A percentile compares a stretch with the other conserved stretches of the same genome.
Conservation (phyloP, 1,140 invertebrate genomes). For the Apis dorsata region DNA sequence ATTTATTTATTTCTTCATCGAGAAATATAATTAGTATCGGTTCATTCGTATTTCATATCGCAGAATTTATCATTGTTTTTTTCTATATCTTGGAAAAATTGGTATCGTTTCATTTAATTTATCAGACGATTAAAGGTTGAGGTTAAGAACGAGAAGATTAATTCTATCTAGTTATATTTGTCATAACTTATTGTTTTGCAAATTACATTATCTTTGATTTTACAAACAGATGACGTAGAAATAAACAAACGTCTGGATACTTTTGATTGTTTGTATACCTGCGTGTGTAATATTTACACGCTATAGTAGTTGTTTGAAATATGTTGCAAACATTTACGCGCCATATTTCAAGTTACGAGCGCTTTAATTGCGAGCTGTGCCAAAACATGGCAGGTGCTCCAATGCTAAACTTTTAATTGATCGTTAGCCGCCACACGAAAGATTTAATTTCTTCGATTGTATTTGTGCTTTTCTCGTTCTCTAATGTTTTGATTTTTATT, state of each 20-base stretch:
- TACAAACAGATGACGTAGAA: background rate
- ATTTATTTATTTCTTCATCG: no score
- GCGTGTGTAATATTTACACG: background rate
- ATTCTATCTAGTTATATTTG: no score
- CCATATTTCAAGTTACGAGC: conserved; percentile 24
- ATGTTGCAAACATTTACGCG: background rate
- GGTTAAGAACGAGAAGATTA: no score
- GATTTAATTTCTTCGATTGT: no score
- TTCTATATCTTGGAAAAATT: no score
- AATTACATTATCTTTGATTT: no score
- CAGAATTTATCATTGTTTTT: no score
- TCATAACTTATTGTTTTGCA: no score
- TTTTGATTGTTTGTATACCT: background rate
- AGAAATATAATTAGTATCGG: no score
- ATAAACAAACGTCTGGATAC: background rate
- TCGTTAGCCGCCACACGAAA: background rate
- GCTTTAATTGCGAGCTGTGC: conserved; percentile 14
- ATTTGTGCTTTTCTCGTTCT: background rate
- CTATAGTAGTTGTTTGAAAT: background rate
- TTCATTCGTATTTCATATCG: no score
- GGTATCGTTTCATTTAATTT: no score
- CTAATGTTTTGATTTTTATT: background rate
- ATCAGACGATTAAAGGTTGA: no score
- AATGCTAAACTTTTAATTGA: background rate
- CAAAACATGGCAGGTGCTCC: conserved; percentile 21